Evolutionary conservation across 2,888 invertebrate genomes (phyloP).

Genomic region (Drosophila parthenogenetica): DNA sequence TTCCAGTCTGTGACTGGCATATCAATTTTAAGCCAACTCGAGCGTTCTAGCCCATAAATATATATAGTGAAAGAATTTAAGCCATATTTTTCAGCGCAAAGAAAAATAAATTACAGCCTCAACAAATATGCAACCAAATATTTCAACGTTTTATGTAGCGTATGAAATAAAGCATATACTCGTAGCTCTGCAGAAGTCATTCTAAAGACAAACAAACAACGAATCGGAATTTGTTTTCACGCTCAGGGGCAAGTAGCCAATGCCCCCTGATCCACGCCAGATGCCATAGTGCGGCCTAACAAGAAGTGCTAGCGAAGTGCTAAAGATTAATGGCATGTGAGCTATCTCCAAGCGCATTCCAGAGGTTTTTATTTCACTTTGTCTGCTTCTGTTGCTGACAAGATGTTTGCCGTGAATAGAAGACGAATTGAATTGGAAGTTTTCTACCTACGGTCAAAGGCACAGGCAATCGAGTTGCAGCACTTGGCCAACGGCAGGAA

Average conservation of each 20-base stretch:
- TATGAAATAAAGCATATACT: background rate
- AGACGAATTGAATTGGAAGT: background rate
- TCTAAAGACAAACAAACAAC: constrained; percentile 1
- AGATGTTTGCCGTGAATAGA: constrained; percentile 1
- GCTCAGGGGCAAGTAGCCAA: constrained; percentile 31
- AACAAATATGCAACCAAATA: background rate
- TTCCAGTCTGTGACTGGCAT: constrained; percentile 19
- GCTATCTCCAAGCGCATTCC: constrained; percentile 22
- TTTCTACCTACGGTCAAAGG: constrained; percentile 4
- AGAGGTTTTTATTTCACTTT: constrained; percentile 30
- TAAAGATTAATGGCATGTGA: constrained; percentile 51
- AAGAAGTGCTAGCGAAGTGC: constrained; percentile 19
- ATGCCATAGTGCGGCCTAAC: constrained; percentile 10
- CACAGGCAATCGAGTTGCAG: constrained; percentile 9
- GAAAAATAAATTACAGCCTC: background rate
- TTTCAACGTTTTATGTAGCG: background rate
- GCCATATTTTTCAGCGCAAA: background rate
- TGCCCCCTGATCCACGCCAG: background rate
- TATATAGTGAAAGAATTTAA: background rate
- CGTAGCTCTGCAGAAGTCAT: background rate
- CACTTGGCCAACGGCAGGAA: background rate
- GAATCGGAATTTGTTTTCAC: constrained; percentile 27
- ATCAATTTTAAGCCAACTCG: constrained; percentile 24
- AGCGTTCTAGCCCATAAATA: background rate
- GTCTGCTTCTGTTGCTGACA: constrained; percentile 28